These are phyloP conservation scores for Drosophila greeni DNA, from an alignment of 2,888 invertebrate species.

Conservation along the genomic window DNA sequence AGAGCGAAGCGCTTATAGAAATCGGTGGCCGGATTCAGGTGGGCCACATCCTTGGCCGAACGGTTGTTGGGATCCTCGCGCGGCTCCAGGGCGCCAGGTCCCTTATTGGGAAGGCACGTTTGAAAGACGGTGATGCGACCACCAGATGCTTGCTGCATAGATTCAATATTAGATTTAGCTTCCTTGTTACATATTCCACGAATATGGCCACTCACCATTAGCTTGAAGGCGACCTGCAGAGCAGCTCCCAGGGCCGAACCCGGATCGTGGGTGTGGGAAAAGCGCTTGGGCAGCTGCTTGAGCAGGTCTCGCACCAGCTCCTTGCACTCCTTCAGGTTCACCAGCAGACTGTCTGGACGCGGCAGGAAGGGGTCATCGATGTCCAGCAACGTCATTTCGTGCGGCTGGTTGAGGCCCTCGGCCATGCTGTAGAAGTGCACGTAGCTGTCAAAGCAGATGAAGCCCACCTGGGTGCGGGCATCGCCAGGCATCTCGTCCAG, in stretches of 20 bases:
- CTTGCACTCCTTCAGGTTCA: slow-evolving; percentile 92
- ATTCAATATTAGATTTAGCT: not conserved
- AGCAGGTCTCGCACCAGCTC: slow-evolving; percentile 88
- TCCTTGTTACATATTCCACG: too few species aligned
- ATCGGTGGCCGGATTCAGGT: slow-evolving; percentile 96
- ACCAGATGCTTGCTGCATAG: slow-evolving; percentile 88
- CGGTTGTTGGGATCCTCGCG: slow-evolving; percentile 93
- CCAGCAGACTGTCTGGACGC: slow-evolving; percentile 93
- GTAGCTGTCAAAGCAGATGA: slow-evolving; percentile 93
- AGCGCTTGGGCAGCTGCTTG: slow-evolving; percentile 87
- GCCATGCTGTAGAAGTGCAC: slow-evolving; percentile 96
- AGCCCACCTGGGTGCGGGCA: slow-evolving; percentile 94
- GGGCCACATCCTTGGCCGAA: slow-evolving; percentile 88
- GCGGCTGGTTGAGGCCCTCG: slow-evolving; percentile 89
- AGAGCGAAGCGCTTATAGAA: slow-evolving; percentile 97
- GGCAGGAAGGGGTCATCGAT: slow-evolving; percentile 97
- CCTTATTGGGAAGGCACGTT: slow-evolving; percentile 90
- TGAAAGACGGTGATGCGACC: slow-evolving; percentile 97
- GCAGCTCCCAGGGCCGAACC: slow-evolving; percentile 95
- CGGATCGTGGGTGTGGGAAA: slow-evolving; percentile 84
- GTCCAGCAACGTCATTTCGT: slow-evolving; percentile 94
- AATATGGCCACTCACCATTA: slow-evolving; percentile 83
- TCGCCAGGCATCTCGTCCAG: slow-evolving; percentile 96
- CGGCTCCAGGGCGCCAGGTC: slow-evolving; percentile 91
- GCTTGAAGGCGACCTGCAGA: slow-evolving; percentile 92